Percentiles rank a stretch among this genome's conserved stretches.
Evolutionary conservation across 2,113 vertebrate genomes (phyloP).

Genomic region (Carassius auratus): DNA sequence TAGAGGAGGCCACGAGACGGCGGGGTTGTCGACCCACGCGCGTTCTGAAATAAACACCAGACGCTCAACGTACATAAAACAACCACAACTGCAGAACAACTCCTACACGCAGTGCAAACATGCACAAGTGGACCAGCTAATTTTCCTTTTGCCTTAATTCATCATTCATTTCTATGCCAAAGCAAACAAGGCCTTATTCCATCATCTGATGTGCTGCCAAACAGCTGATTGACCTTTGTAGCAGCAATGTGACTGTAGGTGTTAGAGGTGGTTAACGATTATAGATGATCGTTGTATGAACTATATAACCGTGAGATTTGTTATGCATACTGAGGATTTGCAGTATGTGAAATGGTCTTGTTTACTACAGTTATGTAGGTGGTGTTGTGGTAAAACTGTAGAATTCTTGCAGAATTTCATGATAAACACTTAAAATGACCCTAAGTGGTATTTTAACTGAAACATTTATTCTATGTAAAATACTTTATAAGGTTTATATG

Average conservation of each 20-base stretch:
- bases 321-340: background rate
- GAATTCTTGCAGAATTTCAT: background rate
- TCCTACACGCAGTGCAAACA: conserved; percentile 31
- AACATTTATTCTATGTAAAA: background rate
- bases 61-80: background rate
- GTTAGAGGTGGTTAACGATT: conserved; percentile 1
- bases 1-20: background rate
- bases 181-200: conserved; percentile 10
- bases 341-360: background rate
- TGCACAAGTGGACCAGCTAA: conserved; percentile 13
- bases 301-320: background rate
- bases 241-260: background rate
- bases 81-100: conserved; percentile 29
- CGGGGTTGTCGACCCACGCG: conserved; percentile 13
- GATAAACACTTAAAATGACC: background rate
- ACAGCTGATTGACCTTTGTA: conserved; percentile 12
- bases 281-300: background rate
- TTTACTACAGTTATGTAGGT: background rate
- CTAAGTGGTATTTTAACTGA: background rate
- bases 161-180: background rate
- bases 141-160: conserved; percentile 4
- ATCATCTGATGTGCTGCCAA: background rate
- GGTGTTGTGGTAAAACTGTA: background rate
- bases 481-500: conserved; percentile 10
- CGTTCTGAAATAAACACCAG: conserved; percentile 14